These are phyloP conservation scores for Anticlea derivata DNA, from an alignment of 2,888 invertebrate genomes.

Conservation along the genomic window DNA sequence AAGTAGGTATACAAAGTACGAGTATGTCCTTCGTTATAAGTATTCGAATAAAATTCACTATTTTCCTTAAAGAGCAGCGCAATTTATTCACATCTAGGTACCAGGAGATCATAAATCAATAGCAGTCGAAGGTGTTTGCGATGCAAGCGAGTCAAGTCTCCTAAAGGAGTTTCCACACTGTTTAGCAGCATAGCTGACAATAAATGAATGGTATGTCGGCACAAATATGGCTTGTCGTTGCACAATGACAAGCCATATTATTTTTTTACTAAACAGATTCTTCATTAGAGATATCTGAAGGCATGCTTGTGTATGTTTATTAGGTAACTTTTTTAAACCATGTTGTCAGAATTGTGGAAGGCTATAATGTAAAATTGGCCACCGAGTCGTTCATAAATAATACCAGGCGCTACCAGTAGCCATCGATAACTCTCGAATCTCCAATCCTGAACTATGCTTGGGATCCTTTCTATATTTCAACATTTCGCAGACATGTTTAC, in stretches of 20 bases:
- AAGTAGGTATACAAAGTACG: neutral
- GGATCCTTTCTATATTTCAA: conserved; percentile 49
- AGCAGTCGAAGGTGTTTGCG: conserved; percentile 54
- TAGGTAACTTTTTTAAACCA: too few species aligned
- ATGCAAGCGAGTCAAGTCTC: conserved; percentile 53
- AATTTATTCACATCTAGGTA: conserved; percentile 24
- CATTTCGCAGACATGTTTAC: conserved; percentile 44
- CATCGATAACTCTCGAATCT: conserved; percentile 54
- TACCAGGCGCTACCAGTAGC: conserved; percentile 65
- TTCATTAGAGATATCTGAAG: too few species aligned
- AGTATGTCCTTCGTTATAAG: neutral
- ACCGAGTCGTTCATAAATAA: conserved; percentile 66
- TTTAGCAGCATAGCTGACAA: neutral
- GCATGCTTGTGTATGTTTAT: too few species aligned
- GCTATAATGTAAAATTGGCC: conserved; percentile 35
- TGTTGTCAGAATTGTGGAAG: neutral
- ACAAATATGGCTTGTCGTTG: too few species aligned
- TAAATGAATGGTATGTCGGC: too few species aligned
- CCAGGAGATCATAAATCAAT: conserved; percentile 59
- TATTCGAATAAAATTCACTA: conserved; percentile 8
- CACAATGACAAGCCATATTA: too few species aligned
- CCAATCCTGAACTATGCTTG: conserved; percentile 50
- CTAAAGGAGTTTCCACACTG: neutral
- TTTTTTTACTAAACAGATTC: too few species aligned
- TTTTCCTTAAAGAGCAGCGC: conserved; percentile 29